phyloP scores from a whole-genome alignment of 2,888 invertebrate species.

The Margaritifera margaritifera region DNA sequence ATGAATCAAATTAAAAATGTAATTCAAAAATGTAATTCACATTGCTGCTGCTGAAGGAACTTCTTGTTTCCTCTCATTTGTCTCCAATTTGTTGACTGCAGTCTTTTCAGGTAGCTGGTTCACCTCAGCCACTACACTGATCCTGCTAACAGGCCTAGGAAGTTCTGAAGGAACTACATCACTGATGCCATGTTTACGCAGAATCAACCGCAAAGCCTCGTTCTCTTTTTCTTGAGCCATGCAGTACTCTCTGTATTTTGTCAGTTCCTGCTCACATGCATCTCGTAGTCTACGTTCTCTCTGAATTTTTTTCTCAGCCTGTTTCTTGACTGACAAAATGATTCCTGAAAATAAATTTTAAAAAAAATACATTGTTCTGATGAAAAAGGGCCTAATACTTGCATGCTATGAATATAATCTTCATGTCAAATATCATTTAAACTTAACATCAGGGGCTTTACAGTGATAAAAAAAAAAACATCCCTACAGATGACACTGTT shows the following conservation, averaged over 20 bases:
- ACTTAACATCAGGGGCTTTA: neutral
- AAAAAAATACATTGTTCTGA: neutral
- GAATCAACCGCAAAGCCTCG: conserved; percentile 64
- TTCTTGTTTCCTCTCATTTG: no score
- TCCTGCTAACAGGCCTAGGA: conserved; percentile 55
- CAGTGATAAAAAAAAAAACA: neutral
- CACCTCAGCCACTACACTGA: conserved; percentile 67
- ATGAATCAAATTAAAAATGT: no score
- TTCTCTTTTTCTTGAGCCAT: conserved; percentile 71
- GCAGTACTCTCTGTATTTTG: conserved; percentile 70
- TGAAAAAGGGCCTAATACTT: no score
- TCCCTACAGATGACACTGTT: no score
- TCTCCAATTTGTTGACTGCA: no score
- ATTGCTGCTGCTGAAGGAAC: no score
- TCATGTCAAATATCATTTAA: no score
- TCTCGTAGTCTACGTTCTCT: conserved; percentile 65
- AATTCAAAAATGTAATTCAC: no score
- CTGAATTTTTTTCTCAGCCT: conserved; percentile 69
- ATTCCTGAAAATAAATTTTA: conserved; percentile 55
- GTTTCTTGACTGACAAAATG: conserved; percentile 69
- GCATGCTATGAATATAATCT: no score
- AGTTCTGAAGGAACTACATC: conserved; percentile 47
- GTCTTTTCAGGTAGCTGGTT: conserved; percentile 43
- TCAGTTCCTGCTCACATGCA: conserved; percentile 71
- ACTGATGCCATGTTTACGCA: conserved; percentile 68